phyloP scores from a whole-genome alignment of 2,797 vertebrate species.

The Phalanger gymnotis region DNA sequence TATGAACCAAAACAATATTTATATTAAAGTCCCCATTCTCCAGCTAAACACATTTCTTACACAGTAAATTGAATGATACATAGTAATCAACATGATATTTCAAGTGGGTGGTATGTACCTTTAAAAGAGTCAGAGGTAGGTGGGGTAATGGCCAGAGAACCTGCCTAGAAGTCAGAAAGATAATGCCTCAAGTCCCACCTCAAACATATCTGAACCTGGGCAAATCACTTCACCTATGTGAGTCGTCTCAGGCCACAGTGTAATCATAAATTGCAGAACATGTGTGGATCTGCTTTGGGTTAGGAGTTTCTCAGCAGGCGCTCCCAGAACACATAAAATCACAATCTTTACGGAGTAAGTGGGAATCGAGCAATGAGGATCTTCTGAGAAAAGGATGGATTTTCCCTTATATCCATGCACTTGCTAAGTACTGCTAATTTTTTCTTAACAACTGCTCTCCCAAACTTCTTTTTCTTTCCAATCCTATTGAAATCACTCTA shows the following conservation, averaged over 20 bases:
- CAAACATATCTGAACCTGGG: not conserved
- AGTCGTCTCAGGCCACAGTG: not conserved
- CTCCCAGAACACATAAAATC: not conserved
- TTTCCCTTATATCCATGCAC: not conserved
- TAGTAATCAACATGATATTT: not conserved
- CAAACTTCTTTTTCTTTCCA: not conserved
- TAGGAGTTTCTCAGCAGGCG: not conserved
- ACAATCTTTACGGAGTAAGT: not conserved
- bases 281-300: not conserved
- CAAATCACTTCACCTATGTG: not conserved
- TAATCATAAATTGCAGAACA: not conserved
- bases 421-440: not conserved
- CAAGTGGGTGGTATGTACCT: not conserved
- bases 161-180: not conserved
- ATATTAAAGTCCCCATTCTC: constrained; percentile 22
- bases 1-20: constrained; percentile 57
- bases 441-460: not conserved
- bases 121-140: not conserved
- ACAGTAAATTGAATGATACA: not conserved
- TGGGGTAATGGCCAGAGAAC: not conserved
- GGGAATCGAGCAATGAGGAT: not conserved
- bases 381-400: not conserved
- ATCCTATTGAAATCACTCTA: not conserved
- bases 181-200: not conserved
- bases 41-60: not conserved